Base-by-base conservation (phyloP, 2,797 vertebrate species). In the Catostomus latipinnis region DNA sequence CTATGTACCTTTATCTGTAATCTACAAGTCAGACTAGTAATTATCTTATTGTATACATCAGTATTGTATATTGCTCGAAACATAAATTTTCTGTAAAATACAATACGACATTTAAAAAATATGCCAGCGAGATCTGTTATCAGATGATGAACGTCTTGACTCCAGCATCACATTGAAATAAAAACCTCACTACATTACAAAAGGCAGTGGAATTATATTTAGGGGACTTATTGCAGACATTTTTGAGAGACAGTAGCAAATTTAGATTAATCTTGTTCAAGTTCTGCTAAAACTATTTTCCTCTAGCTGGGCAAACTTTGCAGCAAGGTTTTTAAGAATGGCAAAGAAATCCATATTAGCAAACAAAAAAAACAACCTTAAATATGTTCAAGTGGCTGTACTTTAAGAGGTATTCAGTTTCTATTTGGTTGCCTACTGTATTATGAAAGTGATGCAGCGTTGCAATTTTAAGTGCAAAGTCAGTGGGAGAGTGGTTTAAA, bases 321-420 rank as follows among this genome's bases (percentile, higher is more conserved):
- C 13, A 60, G 16, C 43, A n/a, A 65, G 43, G 7, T 18, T 45
- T 76, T 49, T 10, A 48, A 14, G 18, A 63, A 58, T 3, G 16
- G 45, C 54, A 58, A 43, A 69, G 1, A 43, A 69, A 60, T 48
- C 9, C 11, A 14, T 43, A 14, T 54, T 48, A 65, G 5, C 34
- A 34, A 34, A 34, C 34, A 34, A 34, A 34, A 67, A 57, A 43
- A 62, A 65, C 45, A 48, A 34, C 34, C 34, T 65, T 46, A 48
- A 46, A 65, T 34, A 34, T 8, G 13, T 65, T 46, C 62, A 46
- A 48, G 3, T n/a, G 62, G 45, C 45, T 16, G 46, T 60, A 57
- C 43, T 57, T 22, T 63, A 43, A 67, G 63, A 68, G 75, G 75
- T 77, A 69, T 77, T 60, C 2, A 4, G 65, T 77, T 77, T 77